Conservation (phyloP, 1,140 invertebrate genomes). For the Hyphantria cunea region DNA sequence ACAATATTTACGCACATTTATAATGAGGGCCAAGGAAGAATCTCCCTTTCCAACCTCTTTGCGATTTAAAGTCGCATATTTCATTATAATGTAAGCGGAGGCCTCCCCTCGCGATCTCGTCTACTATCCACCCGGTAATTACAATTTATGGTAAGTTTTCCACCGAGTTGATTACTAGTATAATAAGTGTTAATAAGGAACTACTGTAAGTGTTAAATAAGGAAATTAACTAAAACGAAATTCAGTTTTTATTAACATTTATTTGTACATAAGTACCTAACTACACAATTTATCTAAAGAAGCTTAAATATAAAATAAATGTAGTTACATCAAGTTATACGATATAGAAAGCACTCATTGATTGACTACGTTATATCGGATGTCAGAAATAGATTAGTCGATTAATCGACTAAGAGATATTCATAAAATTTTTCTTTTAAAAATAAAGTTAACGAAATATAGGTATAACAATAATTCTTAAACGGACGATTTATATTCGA, state of each 20-base stretch:
- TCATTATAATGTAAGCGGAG: slow-evolving; percentile 48
- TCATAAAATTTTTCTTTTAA: too few species aligned
- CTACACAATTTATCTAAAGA: slow-evolving; percentile 45
- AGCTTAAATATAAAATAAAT: slow-evolving; percentile 61
- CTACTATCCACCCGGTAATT: slow-evolving; percentile 35
- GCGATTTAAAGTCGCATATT: slow-evolving; percentile 44
- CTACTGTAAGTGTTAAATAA: slow-evolving; percentile 14
- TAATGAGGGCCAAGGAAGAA: slow-evolving; percentile 42
- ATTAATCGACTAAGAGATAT: too few species aligned
- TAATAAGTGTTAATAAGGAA: slow-evolving; percentile 25
- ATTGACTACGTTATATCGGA: too few species aligned
- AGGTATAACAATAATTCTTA: too few species aligned
- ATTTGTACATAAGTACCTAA: slow-evolving; percentile 65
- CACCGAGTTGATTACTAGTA: slow-evolving; percentile 30
- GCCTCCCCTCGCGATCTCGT: slow-evolving; percentile 9
- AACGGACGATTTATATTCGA: too few species aligned
- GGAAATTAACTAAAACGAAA: slow-evolving; percentile 24
- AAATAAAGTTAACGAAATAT: too few species aligned
- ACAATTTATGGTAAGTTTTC: slow-evolving; percentile 35
- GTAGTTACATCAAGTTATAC: slow-evolving; percentile 34
- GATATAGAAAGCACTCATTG: too few species aligned
- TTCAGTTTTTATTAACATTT: slow-evolving; percentile 59
- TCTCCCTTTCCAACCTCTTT: slow-evolving; percentile 34
- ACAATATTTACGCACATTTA: slow-evolving; percentile 60
- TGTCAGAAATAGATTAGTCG: too few species aligned